phyloP scores from a whole-genome alignment of 2,888 invertebrate species.

The Erebia ligea region DNA sequence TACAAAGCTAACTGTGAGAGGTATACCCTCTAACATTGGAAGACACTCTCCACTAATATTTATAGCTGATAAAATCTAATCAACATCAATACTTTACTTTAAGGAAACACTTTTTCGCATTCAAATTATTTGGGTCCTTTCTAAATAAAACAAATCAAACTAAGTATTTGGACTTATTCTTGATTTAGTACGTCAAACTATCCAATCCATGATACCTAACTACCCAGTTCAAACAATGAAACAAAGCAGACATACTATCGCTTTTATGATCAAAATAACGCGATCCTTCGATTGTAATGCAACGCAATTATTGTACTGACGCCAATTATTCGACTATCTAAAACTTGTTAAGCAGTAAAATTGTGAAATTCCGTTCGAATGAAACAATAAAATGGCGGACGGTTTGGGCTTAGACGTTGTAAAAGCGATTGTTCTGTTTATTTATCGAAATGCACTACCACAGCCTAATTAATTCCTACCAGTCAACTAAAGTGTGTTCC shows the following conservation, averaged over 20 bases:
- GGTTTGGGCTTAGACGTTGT: neutral
- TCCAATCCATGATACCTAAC: too few relatives aligned
- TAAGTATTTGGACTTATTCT: neutral
- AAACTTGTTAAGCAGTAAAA: constrained; percentile 16
- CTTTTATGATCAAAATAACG: constrained; percentile 6
- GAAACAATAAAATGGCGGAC: constrained; percentile 13
- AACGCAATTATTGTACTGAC: constrained; percentile 8
- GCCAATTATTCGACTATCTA: constrained; percentile 21
- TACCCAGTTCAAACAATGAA: constrained; percentile 1
- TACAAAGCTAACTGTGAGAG: constrained; percentile 57
- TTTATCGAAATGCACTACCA: neutral
- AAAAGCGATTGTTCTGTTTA: neutral
- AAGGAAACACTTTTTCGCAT: neutral
- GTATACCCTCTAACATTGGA: constrained; percentile 30
- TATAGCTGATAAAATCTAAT: constrained; percentile 20
- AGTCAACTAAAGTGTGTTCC: too few relatives aligned
- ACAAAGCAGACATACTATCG: constrained; percentile 5
- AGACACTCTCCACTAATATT: constrained; percentile 23
- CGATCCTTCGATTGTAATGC: constrained; percentile 6
- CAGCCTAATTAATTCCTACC: too few relatives aligned
- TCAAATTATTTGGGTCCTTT: too few relatives aligned
- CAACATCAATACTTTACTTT: neutral
- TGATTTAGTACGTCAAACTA: neutral
- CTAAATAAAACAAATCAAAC: neutral
- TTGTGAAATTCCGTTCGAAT: constrained; percentile 14